Evolutionary conservation across 2,888 invertebrate genomes (phyloP), one percentile per base, ranked within the genome.

Genomic region (Oegoconia quadripuncta): DNA sequence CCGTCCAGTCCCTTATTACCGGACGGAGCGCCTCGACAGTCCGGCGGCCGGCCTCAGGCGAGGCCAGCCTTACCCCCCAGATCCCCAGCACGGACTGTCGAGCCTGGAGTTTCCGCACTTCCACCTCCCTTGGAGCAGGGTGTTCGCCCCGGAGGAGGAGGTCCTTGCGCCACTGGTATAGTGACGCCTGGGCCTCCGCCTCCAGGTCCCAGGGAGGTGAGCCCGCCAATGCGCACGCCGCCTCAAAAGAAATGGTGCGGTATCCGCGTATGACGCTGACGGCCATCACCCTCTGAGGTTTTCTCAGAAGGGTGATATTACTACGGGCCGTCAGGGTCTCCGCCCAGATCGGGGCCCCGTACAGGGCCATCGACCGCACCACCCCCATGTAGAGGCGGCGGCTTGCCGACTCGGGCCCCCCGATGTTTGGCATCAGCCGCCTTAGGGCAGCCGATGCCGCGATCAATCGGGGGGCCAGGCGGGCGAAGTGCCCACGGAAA

Each of bases 151-250:
- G 9, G 2, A 11, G 7, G 3, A 14, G 8, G 22, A 9, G 8
- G 8, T 4, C 3, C 3, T 2, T 7, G 3, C 26, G 2, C 13
- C 2, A 22, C 23, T 3, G 41, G 26, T 37, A 37, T 1, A 27
- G 11, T 1, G 5, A 22, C 4, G 41, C 30, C 8, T 37, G 39
- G 9, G 34, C 15, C 22, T 34, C 16, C 1, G 46, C 45, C 3
- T 49, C 42, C 3, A 46, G 28, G 8, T 42, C 42, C 49, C 49
- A 46, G 3, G 45, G 45, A 15, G 33, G 22, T 1, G 30, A 26
- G 6, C 43, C 40, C 3, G 45, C 50, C 8, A 45, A 13, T 0
- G 42, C 20, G 27, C 42, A 33, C 11, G 46, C 44, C 12, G 39
- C 48, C 33, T 39, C 44, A 6, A 17, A 35, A 1, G 44, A 38